phyloP scores from a whole-genome alignment of 1,140 invertebrate species.

The Scylla paramamosain region DNA sequence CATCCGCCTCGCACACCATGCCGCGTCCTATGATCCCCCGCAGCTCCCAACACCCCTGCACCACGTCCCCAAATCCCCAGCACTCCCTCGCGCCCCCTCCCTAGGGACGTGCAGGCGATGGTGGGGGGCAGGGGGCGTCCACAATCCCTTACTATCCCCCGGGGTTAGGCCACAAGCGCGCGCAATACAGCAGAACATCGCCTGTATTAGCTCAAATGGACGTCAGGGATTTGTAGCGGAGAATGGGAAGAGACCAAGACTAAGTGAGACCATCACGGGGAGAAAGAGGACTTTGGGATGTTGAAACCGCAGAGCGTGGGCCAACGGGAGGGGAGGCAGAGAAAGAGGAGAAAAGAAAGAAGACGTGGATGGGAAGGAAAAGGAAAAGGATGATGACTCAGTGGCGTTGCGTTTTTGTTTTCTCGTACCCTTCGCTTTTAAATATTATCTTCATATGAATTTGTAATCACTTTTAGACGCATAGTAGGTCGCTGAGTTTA shows the following conservation, averaged over 20 bases:
- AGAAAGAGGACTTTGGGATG: conserved; percentile 27
- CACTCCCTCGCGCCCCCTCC: conserved; percentile 23
- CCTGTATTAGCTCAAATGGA: conserved; percentile 72
- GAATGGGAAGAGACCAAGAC: conserved; percentile 58
- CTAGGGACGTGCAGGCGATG: conserved; percentile 39
- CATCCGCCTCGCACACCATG: conserved; percentile 12
- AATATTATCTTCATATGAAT: too few relatives aligned
- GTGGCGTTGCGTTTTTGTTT: not conserved
- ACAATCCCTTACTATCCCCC: conserved; percentile 46
- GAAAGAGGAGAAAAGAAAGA: not conserved
- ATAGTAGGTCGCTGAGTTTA: too few relatives aligned
- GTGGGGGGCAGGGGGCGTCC: conserved; percentile 25
- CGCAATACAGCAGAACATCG: conserved; percentile 66
- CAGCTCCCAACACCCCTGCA: not conserved
- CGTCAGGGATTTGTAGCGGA: conserved; percentile 64
- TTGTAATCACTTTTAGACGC: too few relatives aligned
- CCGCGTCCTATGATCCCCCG: not conserved
- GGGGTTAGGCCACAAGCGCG: conserved; percentile 66
- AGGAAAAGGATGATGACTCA: not conserved
- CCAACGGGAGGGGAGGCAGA: not conserved
- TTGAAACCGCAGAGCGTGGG: not conserved
- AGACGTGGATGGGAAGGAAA: not conserved
- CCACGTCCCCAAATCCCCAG: not conserved
- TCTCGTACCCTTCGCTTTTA: too few relatives aligned
- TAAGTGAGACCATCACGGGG: conserved; percentile 33